Evolutionary conservation across 37 sponge, comb jelly and placozoan species (phyloP).

Genomic region (Bolinopsis microptera): DNA sequence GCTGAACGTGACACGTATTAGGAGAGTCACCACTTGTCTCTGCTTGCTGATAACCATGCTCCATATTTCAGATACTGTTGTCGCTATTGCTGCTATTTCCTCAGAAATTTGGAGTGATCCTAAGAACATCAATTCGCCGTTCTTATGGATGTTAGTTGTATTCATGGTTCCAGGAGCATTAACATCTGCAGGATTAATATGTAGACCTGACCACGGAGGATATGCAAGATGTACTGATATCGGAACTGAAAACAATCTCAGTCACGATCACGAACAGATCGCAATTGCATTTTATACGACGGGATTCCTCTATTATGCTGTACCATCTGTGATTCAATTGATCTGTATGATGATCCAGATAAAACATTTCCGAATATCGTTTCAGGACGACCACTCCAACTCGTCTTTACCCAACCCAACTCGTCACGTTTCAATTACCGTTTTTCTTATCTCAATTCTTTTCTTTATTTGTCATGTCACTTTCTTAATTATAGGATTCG

Average conservation of each 20-base stretch:
- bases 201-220: too few species aligned
- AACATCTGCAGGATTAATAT: too few species aligned
- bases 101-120: too few species aligned
- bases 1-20: neutral
- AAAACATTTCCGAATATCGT: neutral
- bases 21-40: too few species aligned
- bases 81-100: too few species aligned
- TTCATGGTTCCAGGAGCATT: neutral
- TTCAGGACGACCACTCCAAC: neutral
- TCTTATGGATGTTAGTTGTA: neutral
- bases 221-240: too few species aligned
- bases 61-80: neutral
- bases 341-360: constrained; percentile 3
- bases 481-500: neutral
- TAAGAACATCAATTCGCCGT: neutral
- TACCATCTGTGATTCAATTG: neutral
- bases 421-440: neutral
- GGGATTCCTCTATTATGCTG: neutral
- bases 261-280: neutral
- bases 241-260: too few species aligned
- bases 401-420: neutral
- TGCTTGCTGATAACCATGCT: neutral
- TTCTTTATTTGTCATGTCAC: neutral
- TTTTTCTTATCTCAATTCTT: neutral
- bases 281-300: neutral